These are phyloP conservation scores for Marcusenius ussheri DNA, from an alignment of 2,113 vertebrate genomes.

Conservation along the genomic window DNA sequence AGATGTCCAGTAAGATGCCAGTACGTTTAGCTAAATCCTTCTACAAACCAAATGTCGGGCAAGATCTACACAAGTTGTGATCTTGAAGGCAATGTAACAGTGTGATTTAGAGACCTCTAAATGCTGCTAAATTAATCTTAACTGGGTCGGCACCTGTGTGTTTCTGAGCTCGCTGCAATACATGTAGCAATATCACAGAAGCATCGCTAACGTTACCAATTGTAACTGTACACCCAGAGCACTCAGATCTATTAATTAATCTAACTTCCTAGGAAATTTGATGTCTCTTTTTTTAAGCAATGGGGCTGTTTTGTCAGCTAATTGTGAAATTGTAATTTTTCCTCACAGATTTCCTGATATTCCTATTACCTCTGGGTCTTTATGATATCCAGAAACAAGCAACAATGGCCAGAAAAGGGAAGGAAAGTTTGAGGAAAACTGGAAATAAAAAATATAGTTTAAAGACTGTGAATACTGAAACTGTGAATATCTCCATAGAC, in stretches of 20 bases:
- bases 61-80: background rate
- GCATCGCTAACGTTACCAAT: background rate
- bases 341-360: background rate
- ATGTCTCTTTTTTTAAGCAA: background rate
- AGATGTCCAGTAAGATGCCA: background rate
- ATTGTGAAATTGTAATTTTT: background rate
- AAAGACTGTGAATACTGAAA: no score
- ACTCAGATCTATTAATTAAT: background rate
- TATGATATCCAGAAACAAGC: background rate
- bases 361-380: background rate
- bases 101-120: background rate
- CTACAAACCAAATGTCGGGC: background rate
- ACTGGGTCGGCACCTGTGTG: background rate
- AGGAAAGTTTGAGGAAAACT: background rate
- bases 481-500: background rate
- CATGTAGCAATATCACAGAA: background rate
- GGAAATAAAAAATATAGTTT: background rate
- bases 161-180: background rate
- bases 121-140: background rate
- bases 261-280: background rate
- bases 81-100: background rate
- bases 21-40: background rate
- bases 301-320: background rate
- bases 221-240: background rate
- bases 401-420: background rate